phyloP scores from a whole-genome alignment of 2,113 vertebrate genomes.

The Antigone vipio region DNA sequence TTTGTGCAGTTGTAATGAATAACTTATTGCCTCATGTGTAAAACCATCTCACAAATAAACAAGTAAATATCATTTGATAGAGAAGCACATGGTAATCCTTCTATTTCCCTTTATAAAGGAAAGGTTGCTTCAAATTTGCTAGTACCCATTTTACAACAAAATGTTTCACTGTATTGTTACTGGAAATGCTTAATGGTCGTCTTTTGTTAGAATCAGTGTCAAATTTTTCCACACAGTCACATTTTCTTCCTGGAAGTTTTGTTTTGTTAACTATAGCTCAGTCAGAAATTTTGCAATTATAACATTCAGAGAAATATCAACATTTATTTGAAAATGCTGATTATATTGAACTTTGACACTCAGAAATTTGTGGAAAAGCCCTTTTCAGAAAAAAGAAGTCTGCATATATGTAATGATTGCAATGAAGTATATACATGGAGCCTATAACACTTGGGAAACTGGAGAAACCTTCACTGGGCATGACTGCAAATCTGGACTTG shows the following conservation, averaged over 20 bases:
- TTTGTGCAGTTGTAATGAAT: neutral
- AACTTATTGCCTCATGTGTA: neutral
- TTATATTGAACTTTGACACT: neutral
- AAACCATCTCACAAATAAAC: neutral
- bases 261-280: neutral
- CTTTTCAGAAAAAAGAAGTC: neutral
- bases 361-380: neutral
- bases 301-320: neutral
- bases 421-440: accelerated
- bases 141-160: neutral
- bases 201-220: neutral
- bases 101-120: neutral
- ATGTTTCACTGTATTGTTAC: neutral
- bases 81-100: neutral
- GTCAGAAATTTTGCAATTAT: neutral
- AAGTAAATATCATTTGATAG: neutral
- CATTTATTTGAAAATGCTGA: neutral
- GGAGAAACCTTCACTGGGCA: neutral
- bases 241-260: neutral
- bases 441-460: neutral
- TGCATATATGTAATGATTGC: neutral
- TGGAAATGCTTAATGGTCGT: neutral
- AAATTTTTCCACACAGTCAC: neutral
- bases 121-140: neutral
- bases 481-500: neutral